Evolutionary conservation across 2,888 invertebrate species (phyloP).

Genomic region (Cerceris rybyensis): DNA sequence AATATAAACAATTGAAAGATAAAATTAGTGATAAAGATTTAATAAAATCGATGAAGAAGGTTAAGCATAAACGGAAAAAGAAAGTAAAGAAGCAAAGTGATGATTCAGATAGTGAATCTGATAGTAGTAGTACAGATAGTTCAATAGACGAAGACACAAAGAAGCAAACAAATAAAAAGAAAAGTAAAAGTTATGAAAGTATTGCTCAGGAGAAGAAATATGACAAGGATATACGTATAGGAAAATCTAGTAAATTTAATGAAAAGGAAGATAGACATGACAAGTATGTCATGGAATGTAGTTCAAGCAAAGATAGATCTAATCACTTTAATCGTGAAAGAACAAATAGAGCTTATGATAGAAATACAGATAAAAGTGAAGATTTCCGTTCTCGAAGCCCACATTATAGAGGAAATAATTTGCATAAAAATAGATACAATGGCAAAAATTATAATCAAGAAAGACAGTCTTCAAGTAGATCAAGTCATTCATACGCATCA

Average conservation of each 20-base stretch:
- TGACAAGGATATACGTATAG: slow-evolving; percentile 34
- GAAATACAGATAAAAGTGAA: slow-evolving; percentile 16
- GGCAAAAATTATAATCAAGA: slow-evolving; percentile 18
- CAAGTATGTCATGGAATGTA: slow-evolving; percentile 25
- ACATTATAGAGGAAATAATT: slow-evolving; percentile 32
- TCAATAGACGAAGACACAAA: slow-evolving; percentile 22
- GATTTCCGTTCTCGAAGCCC: slow-evolving; percentile 33
- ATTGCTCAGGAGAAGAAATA: slow-evolving; percentile 34
- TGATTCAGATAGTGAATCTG: slow-evolving; percentile 52
- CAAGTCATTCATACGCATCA: slow-evolving; percentile 1
- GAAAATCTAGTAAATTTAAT: slow-evolving; percentile 24
- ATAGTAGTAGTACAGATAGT: slow-evolving; percentile 23
- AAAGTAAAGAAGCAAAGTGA: slow-evolving; percentile 55
- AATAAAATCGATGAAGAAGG: slow-evolving; percentile 75
- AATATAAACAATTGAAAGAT: slow-evolving; percentile 87
- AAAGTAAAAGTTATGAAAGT: slow-evolving; percentile 37
- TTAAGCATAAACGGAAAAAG: slow-evolving; percentile 72
- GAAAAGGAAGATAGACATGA: slow-evolving; percentile 24
- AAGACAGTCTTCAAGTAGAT: slow-evolving; percentile 14
- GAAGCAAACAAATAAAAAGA: slow-evolving; percentile 28
- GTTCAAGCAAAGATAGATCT: slow-evolving; percentile 36
- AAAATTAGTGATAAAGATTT: slow-evolving; percentile 82
- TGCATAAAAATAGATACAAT: slow-evolving; percentile 10
- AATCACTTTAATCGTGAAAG: slow-evolving; percentile 11
- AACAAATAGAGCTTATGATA: slow-evolving; percentile 19